Evolutionary conservation across 2,797 vertebrate genomes (phyloP), one percentile per base, ranked within the genome.

Genomic region (Myiothlypis chrysogaster): DNA sequence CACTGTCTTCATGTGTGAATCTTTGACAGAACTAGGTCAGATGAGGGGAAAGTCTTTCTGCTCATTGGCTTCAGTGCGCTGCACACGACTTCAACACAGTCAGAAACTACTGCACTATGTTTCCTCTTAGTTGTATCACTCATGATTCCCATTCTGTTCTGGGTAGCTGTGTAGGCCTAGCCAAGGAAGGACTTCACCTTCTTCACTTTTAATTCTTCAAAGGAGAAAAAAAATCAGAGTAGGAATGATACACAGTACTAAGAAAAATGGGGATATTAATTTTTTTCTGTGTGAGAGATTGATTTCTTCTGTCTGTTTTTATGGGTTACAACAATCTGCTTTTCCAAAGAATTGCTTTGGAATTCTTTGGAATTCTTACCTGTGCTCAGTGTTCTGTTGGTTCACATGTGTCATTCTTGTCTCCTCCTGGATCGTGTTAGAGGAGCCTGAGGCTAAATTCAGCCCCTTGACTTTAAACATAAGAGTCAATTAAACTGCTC

Each of bases 11-110:
- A 7, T 79, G 93, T 93, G 88, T 83, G 90, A 96, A 90, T 90
- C 69, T 90, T 56, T 96, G 96, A 96, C 94, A 94, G 94, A 96
- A 95, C 83, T 95, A 71, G 93, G 61, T 95, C 95, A 89, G 83
- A 76, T 80, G 63, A 87, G 88, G 88, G 86, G 77, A 93, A 91
- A 18, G 22, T 57, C 77, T 91, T 79, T 73, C 56, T 95, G 52
- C 64, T 89, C 8, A 6, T 52, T 81, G 61, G 24, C 71, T 87
- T 95, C 34, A n/a, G 2, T 39, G 69, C 50, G 25, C 59, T 82
- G 59, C 61, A 23, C 59, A 23, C 1, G 0, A 71, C 43, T 87
- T 79, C 60, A 87, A 2, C 8, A 57, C n/a, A 39, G 3, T 13
- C 32, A 70, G 47, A 34, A 88, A 52, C 14, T 43, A 27, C 24